Evolutionary conservation across 2,888 invertebrate genomes (phyloP).

Genomic region (Hypsopygia costalis): DNA sequence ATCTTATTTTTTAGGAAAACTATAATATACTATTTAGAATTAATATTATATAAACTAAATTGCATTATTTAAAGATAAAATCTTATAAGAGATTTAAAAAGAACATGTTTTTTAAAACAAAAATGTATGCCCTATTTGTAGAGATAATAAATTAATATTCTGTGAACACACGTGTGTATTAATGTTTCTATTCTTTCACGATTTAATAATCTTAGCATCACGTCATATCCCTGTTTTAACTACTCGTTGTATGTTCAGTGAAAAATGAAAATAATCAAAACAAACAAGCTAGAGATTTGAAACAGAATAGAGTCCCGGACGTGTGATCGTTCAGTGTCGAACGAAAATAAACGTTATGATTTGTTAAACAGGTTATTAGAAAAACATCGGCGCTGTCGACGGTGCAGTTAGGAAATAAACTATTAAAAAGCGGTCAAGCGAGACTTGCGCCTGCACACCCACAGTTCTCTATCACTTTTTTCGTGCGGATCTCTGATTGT

Average conservation of each 20-base stretch:
- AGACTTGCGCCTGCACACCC: conserved; percentile 17
- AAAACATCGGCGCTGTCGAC: conserved; percentile 66
- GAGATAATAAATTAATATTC: no score
- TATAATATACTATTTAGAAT: no score
- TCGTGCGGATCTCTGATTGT: neutral
- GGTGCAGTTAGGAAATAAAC: conserved; percentile 52
- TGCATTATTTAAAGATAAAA: no score
- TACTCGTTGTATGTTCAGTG: conserved; percentile 49
- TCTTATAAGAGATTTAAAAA: no score
- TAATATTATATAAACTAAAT: no score
- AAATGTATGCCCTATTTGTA: no score
- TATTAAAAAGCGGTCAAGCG: conserved; percentile 41
- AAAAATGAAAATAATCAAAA: conserved; percentile 69
- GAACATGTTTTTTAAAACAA: no score
- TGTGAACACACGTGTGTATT: no score
- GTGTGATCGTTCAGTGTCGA: conserved; percentile 69
- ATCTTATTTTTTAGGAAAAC: no score
- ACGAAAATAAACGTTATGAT: conserved; percentile 76
- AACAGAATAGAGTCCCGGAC: conserved; percentile 72
- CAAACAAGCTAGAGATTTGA: conserved; percentile 64
- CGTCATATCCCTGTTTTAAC: conserved; percentile 38
- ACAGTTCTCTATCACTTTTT: conserved; percentile 13
- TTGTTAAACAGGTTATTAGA: conserved; percentile 73
- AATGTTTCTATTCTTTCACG: conserved; percentile 6
- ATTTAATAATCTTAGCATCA: conserved; percentile 18